Base-by-base conservation (phyloP, 2,113 vertebrate genomes). In the Heteronetta atricapilla region DNA sequence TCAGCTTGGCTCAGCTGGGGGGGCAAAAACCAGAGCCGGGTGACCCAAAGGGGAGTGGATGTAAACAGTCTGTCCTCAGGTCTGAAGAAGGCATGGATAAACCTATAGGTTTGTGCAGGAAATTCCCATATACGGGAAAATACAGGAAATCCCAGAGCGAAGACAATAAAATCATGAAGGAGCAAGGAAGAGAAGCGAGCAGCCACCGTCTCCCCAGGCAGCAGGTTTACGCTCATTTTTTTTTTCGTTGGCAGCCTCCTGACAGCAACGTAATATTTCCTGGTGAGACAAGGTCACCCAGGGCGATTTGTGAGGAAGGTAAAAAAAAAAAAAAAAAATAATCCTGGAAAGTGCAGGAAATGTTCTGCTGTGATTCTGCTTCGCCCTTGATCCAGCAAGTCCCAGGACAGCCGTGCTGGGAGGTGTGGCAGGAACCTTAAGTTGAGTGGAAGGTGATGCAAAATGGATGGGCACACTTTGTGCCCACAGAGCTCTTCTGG, bases 41-140 rank as follows among this genome's bases (percentile, higher is more conserved):
- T 60, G 66, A 23, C 40, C 58, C 29, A 31, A 7, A 68, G 69
- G 42, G n/a, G 63, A 34, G 19, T 73, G 69, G 42, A 16, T 82
- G 23, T 62, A 21, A 89, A 90, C 66, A 92, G 53, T 5, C 40
- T 82, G 52, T 82, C 53, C 77, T 44, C 58, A 59, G 28, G 16
- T 29, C 73, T 86, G 88, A 60, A 84, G 66, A 69, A 74, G 55
- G 34, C 2, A 0, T 4, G 42, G 83, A 33, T 48, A 87, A 69
- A 84, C 62, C 58, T 85, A 16, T 76, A 90, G 62, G 62, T 44
- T 75, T 55, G 62, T 31, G 14, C 77, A 93, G 91, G 93, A 94
- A 97, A 82, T 94, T 93, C 86, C 84, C 91, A 92, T 90, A 2
- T 83, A 70, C 67, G 82, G 86, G 76, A 17, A 53, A 88, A 29